Evolutionary conservation across 1,140 invertebrate genomes (phyloP), one percentile per base, ranked within the genome.

Genomic region (Solenopsis invicta): DNA sequence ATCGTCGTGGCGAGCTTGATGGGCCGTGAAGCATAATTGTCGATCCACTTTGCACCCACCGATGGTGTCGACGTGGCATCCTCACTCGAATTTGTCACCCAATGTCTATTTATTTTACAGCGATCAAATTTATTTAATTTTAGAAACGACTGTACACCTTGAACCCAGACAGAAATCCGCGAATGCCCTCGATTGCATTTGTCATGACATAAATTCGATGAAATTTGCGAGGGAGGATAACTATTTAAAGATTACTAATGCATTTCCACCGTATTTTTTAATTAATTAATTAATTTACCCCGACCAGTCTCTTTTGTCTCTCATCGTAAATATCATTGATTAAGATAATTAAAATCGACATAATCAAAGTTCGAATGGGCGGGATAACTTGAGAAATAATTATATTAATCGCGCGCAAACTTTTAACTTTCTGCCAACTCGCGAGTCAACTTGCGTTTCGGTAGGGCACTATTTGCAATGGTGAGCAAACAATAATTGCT

Each of bases 21-120:
- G 69, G 41, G 41, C 21, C 67, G 21, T 74, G 80, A 84, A 84
- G 80, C 80, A 84, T 84, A 84, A 84, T 84, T 84, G 69, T 74
- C 80, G 56, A 84, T 84, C 80, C 80, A 84, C 80, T 84, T 84
- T 84, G 56, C 54, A 37, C 56, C 56, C 69, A 21, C 52, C 62
- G 69, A 84, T 61, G 52, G 69, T 34, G 29, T 84, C 80, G 69
- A 61, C 24, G 24, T 59, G 54, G 18, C 41, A 72, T 13, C 29
- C n/a, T 72, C 80, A 84, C 54, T 84, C 69, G 69, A 61, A 84
- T 84, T 84, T 84, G 69, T 84, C 80, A 21, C 29, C n/a, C 56
- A 62, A 74, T 84, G 74, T 18, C 80, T 74, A 75, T 84, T 84
- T 82, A 72, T 82, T 82, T 82, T 74, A 41, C 41, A 54, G 3